Conservation (phyloP, 1,140 invertebrate species). For the Musca vetustissima region DNA sequence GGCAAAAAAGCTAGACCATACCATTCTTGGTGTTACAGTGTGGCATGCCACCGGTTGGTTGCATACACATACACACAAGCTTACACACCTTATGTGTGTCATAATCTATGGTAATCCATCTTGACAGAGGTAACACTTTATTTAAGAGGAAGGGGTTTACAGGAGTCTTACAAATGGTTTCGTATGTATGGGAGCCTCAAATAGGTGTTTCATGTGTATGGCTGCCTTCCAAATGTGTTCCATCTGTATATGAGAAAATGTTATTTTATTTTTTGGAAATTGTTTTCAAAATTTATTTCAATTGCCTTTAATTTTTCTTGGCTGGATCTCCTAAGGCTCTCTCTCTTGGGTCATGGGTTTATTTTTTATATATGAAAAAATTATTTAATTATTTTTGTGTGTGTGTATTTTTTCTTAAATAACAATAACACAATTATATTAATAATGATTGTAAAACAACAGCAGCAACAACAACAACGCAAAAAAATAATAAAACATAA, state of each 20-base stretch:
- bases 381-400: slow-evolving; percentile 25
- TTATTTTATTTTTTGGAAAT: background rate
- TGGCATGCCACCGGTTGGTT: background rate
- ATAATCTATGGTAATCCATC: slow-evolving; percentile 16
- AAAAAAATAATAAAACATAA: slow-evolving; percentile 23
- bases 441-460: slow-evolving; percentile 18
- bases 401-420: no score
- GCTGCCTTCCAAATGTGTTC: no score
- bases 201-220: no score
- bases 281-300: background rate
- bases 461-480: no score
- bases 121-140: background rate
- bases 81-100: background rate
- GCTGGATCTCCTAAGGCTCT: no score
- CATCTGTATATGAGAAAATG: no score
- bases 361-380: background rate
- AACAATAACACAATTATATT: slow-evolving; percentile 12
- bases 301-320: no score
- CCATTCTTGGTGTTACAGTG: background rate
- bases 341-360: background rate
- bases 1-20: background rate
- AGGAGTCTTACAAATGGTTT: no score
- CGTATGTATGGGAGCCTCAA: no score
- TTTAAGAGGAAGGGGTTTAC: no score
- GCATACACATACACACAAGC: no score